phyloP scores from a whole-genome alignment of 92 coral and sea anemone genomes.

The Parazoanthus swiftii region DNA sequence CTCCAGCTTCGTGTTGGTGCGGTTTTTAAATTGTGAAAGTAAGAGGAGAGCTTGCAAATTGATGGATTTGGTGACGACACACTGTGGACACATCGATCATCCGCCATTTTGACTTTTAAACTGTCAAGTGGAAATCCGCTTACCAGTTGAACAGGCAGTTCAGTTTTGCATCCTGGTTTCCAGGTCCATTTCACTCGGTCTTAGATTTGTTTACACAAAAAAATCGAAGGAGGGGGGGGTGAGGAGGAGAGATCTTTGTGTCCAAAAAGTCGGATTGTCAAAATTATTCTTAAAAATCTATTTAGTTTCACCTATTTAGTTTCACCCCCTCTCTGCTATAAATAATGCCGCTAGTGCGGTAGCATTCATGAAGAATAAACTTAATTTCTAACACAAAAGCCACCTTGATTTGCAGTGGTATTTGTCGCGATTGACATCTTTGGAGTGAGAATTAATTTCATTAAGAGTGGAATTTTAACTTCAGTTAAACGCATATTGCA shows the following conservation, averaged over 20 bases:
- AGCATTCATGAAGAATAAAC: too few species aligned
- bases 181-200: background rate
- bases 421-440: too few species aligned
- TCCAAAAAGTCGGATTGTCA: too few species aligned
- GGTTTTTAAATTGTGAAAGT: too few species aligned
- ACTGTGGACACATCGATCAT: slow-evolving; percentile 23
- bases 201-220: slow-evolving; percentile 1
- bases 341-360: background rate
- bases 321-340: background rate
- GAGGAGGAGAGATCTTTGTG: slow-evolving; percentile 25
- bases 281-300: too few species aligned
- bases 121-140: background rate
- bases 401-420: too few species aligned
- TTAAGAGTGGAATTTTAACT: too few species aligned
- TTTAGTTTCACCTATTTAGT: slow-evolving; percentile 1
- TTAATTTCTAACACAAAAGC: too few species aligned
- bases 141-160: too few species aligned
- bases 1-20: too few species aligned
- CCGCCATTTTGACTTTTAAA: background rate
- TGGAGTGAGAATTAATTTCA: too few species aligned
- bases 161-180: too few species aligned
- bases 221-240: slow-evolving; percentile 5
- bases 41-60: background rate
- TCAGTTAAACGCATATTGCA: background rate
- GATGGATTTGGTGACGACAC: slow-evolving; percentile 31